Evolutionary conservation across 2,888 invertebrate species (phyloP).

Genomic region (Lordiphosa andalusiaca): DNA sequence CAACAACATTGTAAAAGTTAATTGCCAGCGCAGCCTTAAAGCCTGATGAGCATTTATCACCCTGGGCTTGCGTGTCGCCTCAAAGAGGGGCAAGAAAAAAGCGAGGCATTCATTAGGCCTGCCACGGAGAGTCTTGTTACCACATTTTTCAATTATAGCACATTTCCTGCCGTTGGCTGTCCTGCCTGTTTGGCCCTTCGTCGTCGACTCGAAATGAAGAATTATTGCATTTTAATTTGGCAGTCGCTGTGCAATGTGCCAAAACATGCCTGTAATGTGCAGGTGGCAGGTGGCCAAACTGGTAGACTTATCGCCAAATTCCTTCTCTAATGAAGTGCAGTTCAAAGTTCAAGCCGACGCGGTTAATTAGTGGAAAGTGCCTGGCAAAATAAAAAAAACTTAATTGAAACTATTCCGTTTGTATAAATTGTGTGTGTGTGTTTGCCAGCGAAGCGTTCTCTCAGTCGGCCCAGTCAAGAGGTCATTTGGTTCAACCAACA

Average conservation of each 20-base stretch:
- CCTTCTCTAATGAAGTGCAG: constrained; percentile 60
- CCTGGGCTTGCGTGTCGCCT: constrained; percentile 58
- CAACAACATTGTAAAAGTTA: constrained; percentile 75
- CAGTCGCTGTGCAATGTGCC: constrained; percentile 49
- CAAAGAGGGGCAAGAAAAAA: constrained; percentile 40
- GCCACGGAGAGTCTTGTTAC: constrained; percentile 75
- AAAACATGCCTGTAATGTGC: constrained; percentile 36
- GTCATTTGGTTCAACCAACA: constrained; percentile 44
- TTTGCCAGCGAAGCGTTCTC: too few relatives aligned
- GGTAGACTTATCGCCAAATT: constrained; percentile 52
- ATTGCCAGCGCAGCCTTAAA: constrained; percentile 68
- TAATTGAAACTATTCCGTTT: constrained; percentile 2
- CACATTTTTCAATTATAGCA: constrained; percentile 78
- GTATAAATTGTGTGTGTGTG: not conserved
- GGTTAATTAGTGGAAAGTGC: constrained; percentile 65
- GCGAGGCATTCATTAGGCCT: constrained; percentile 71
- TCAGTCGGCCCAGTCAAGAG: constrained; percentile 21
- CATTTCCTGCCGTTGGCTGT: constrained; percentile 58
- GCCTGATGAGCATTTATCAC: constrained; percentile 74
- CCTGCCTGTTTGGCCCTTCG: constrained; percentile 24
- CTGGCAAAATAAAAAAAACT: constrained; percentile 19
- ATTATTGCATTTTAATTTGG: constrained; percentile 78
- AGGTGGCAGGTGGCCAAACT: constrained; percentile 48
- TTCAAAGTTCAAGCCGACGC: constrained; percentile 63
- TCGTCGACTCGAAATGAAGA: constrained; percentile 68